Evolutionary conservation across 1,140 invertebrate genomes (phyloP), one percentile per base, ranked within the genome.

Genomic region (Eulimnadia texana): DNA sequence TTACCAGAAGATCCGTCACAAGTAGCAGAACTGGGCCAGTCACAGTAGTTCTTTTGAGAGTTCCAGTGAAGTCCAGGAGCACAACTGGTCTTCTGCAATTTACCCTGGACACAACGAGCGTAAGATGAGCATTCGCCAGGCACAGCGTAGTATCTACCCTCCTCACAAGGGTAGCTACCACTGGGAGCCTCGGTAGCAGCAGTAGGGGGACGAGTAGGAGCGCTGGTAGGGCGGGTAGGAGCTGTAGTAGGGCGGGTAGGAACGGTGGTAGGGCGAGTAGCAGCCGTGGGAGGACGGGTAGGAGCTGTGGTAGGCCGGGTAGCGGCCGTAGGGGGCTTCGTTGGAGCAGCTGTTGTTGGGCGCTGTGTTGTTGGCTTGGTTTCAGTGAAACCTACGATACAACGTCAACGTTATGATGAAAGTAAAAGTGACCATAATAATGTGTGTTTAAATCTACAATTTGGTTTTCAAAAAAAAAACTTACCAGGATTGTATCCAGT

Each of bases 51-150:
- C 16, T 73, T 73, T 2, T 72, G 69, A 9, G 72, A 69, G 66
- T 88, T 87, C 86, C 87, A 92, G 67, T 90, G 85, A n/a, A 90
- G 70, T 29, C 85, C 85, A 0, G 82, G 80, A 0, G 86, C 82
- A 69, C 88, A 91, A 24, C 81, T 78, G 65, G 86, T 81, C 27
- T 79, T 81, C 50, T 75, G 76, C 58, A 84, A 75, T 58, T 82
- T 79, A 0, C 84, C 84, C 2, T 79, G 72, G 13, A 85, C 78
- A 67, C 88, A 90, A 68, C 84, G 79, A 60, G 84, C 83, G 68
- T 88, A 92, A 0, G 79, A 78, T 61, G 81, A 82, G 65, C 88
- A 92, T 67, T 86, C 84, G 0, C 69, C 73, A 0, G 80, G 78
- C 63, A 86, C 83, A 0, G 82, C 70, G 24, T 76, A 72, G 68